Base-by-base conservation (phyloP, 2,888 invertebrate species). In the Shargacucullia verbasci region DNA sequence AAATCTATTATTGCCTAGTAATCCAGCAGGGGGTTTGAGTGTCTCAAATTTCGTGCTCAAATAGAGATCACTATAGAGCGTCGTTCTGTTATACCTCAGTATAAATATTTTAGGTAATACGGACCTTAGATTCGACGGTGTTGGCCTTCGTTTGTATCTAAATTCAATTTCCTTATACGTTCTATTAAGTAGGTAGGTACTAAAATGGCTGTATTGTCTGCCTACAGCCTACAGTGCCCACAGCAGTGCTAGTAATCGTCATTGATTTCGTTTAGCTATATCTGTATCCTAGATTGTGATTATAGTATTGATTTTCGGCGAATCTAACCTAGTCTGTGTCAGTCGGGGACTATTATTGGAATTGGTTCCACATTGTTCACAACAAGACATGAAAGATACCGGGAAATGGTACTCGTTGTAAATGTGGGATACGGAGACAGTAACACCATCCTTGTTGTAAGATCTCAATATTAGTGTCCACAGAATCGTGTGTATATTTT, bases 111-210 rank as follows among this genome's bases (percentile, higher is more conserved):
- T n/a, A n/a, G n/a, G n/a, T n/a, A n/a, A 20, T 20, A 20, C 4
- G 2, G 4, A 35, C 25, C n/a, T 7, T 27, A 33, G 11, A 49
- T 20, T 20, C 4, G 20, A 2, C 4, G 20, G 4, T 3, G 20
- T 20, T 20, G 20, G 4, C 20, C n/a, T n/a, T n/a, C 2, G 20
- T 4, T 20, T 35, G n/a, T 55, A 35, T 20, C 20, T 8, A 27
- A 39, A 59, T 50, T 49, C 27, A 46, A 61, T 67, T 61, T 62
- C 57, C 62, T 56, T 50, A 31, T n/a, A n/a, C n/a, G n/a, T n/a
- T n/a, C n/a, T n/a, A n/a, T n/a, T n/a, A n/a, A n/a, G 39, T 33
- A 33, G 20, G 2, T 20, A 20, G 20, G 20, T 44, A 33, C 14
- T 14, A 47, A 39, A 39, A n/a, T 47, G 39, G 35, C 20, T 34